Evolutionary conservation across 1,140 invertebrate genomes (phyloP).

Genomic region (Aplysia californica): DNA sequence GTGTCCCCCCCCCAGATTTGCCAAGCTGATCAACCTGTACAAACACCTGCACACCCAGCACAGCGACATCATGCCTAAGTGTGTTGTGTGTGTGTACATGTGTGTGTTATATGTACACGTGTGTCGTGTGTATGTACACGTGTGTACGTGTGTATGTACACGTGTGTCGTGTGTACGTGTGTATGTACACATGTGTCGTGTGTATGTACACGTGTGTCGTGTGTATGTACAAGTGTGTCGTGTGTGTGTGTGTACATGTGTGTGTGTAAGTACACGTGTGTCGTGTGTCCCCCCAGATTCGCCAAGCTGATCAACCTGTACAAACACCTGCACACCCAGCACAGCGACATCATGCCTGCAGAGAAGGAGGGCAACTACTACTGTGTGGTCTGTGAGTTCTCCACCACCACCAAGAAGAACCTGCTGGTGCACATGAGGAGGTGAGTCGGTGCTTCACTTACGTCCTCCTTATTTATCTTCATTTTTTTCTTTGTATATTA

Average conservation of each 20-base stretch:
- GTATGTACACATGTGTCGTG: too few relatives aligned
- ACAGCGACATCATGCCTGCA: constrained; percentile 54
- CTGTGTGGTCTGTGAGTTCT: constrained; percentile 66
- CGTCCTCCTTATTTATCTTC: too few relatives aligned
- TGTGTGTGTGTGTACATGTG: too few relatives aligned
- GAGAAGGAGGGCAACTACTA: constrained; percentile 43
- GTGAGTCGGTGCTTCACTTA: background rate
- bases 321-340: constrained; percentile 64
- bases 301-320: constrained; percentile 63
- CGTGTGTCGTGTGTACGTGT: too few relatives aligned
- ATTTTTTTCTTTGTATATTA: too few relatives aligned
- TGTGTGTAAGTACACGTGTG: background rate
- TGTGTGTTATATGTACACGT: too few relatives aligned
- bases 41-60: constrained; percentile 65
- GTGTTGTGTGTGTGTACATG: too few relatives aligned
- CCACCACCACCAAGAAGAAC: constrained; percentile 59
- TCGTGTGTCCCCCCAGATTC: constrained; percentile 45
- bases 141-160: too few relatives aligned
- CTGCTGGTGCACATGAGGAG: constrained; percentile 63
- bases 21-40: constrained; percentile 63
- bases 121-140: too few relatives aligned
- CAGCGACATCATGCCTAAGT: constrained; percentile 54
- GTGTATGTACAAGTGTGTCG: too few relatives aligned
- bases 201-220: too few relatives aligned
- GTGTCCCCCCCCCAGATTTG: constrained; percentile 43